These are phyloP conservation scores for Parasteatoda lunata DNA, from an alignment of 2,888 invertebrate genomes.

Conservation along the genomic window DNA sequence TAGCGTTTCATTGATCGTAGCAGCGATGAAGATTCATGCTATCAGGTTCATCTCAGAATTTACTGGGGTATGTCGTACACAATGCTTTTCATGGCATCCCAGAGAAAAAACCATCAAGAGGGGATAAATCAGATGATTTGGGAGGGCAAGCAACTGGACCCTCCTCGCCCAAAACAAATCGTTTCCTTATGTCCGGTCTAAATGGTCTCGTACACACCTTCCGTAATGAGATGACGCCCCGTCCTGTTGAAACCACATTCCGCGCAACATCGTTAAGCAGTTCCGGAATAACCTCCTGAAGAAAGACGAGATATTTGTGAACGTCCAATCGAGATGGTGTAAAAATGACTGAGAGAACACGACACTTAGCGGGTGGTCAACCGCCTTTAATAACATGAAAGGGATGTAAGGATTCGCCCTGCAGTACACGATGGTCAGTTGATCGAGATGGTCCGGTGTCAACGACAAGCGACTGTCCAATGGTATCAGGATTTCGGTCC, in stretches of 20 bases:
- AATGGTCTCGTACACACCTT: not conserved
- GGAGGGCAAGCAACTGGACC: not conserved
- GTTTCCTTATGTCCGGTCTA: not conserved
- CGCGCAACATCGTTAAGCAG: not conserved
- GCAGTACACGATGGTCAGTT: not conserved
- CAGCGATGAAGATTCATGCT: not conserved
- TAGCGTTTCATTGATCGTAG: not conserved
- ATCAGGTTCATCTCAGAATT: not conserved
- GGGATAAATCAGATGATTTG: not conserved
- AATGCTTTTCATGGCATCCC: not conserved
- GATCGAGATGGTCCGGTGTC: not conserved
- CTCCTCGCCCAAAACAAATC: not conserved
- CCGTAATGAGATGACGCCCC: not conserved
- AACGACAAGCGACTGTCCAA: not conserved
- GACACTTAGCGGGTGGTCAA: no score
- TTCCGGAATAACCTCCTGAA: not conserved
- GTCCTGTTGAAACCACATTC: not conserved
- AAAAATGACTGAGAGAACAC: no score
- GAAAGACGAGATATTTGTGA: slow-evolving; percentile 5
- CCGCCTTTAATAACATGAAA: no score
- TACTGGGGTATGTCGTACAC: not conserved
- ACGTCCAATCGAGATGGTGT: not conserved
- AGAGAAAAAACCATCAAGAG: not conserved
- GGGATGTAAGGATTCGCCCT: not conserved
- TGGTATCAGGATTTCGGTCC: slow-evolving; percentile 6